Evolutionary conservation across 2,797 vertebrate genomes (phyloP).

Genomic region (Pristis pectinata): DNA sequence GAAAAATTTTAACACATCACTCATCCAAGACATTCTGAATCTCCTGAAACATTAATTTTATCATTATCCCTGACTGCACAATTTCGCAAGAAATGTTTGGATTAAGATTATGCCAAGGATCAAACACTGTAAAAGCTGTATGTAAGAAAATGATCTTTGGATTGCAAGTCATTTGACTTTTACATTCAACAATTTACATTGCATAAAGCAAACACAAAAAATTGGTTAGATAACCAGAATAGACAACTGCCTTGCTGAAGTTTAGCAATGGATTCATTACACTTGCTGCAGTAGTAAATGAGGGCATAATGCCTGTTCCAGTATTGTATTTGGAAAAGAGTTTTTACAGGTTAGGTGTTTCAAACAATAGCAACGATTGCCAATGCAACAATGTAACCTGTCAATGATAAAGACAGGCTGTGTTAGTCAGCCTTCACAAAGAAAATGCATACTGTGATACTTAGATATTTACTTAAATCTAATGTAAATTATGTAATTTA

Average conservation of each 20-base stretch:
- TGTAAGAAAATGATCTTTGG: background rate
- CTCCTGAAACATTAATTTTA: background rate
- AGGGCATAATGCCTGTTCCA: background rate
- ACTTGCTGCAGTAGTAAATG: background rate
- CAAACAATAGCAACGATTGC: background rate
- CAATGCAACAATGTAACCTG: background rate
- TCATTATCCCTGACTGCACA: background rate
- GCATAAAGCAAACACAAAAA: background rate
- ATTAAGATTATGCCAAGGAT: background rate
- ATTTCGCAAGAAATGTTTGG: background rate
- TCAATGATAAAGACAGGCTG: background rate
- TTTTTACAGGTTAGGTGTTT: background rate
- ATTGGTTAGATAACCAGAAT: background rate
- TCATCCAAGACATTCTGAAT: background rate
- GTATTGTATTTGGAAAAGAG: background rate
- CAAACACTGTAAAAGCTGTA: background rate
- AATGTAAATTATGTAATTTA: too few relatives aligned
- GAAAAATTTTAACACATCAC: background rate
- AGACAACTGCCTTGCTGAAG: background rate
- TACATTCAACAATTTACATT: background rate
- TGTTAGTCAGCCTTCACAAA: too few relatives aligned
- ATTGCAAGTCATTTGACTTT: background rate
- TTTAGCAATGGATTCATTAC: too few relatives aligned
- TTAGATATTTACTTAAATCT: too few relatives aligned
- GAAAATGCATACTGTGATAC: too few relatives aligned